phyloP scores from a whole-genome alignment of 2,113 vertebrate genomes.

The Myotis lucifugus region DNA sequence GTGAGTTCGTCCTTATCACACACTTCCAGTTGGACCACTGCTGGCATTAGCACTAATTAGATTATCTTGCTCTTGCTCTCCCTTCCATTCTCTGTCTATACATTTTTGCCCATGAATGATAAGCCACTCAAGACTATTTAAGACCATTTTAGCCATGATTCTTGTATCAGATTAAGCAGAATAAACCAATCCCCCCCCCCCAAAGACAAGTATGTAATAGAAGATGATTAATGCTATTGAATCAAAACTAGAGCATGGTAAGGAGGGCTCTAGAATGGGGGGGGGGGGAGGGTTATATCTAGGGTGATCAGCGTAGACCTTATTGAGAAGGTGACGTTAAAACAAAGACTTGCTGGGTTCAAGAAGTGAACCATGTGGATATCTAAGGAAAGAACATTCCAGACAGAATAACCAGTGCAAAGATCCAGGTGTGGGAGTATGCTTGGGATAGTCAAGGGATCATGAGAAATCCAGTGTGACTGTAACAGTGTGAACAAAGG shows the following conservation, averaged over 20 bases:
- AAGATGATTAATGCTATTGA: neutral
- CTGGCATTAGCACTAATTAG: neutral
- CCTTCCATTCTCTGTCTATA: neutral
- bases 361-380: neutral
- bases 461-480: neutral
- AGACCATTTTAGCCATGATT: neutral
- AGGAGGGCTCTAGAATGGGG: neutral
- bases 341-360: neutral
- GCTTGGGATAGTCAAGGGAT: neutral
- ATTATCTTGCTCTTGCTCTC: neutral
- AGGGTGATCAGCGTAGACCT: neutral
- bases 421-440: neutral
- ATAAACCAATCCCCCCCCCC: neutral
- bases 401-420: neutral
- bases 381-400: neutral
- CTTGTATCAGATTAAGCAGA: neutral
- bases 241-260: neutral
- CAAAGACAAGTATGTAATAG: neutral
- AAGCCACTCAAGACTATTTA: neutral
- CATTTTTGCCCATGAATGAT: neutral
- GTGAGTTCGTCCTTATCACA: neutral
- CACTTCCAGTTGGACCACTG: neutral
- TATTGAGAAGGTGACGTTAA: neutral
- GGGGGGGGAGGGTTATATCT: neutral
- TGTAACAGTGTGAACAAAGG: neutral